Conservation (phyloP, 2,113 vertebrate genomes). For the Pterocles burchelli region DNA sequence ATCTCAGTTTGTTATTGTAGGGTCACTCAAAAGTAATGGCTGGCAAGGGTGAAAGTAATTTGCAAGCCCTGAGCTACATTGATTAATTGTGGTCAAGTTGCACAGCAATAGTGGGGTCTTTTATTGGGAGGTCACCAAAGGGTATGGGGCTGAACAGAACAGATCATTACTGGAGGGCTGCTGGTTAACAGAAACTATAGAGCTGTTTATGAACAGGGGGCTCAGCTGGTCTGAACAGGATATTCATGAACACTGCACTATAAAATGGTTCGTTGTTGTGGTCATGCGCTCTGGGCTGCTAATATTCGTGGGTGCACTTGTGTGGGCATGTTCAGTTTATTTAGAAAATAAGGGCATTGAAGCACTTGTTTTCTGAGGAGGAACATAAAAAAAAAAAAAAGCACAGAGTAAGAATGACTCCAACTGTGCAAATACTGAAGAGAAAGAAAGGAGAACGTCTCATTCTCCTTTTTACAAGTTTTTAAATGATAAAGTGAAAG, state of each 20-base stretch:
- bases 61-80: conserved; percentile 21
- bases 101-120: conserved; percentile 30
- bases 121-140: conserved; percentile 58
- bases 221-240: conserved; percentile 52
- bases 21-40: conserved; percentile 13
- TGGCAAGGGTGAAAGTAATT: conserved; percentile 48
- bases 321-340: conserved; percentile 68
- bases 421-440: conserved; percentile 56
- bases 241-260: conserved; percentile 42
- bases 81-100: conserved; percentile 57
- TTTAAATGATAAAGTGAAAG: conserved; percentile 45
- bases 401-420: conserved; percentile 21
- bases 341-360: conserved; percentile 70
- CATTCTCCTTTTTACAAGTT: conserved; percentile 13
- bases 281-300: conserved; percentile 57
- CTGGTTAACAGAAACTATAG: conserved; percentile 53
- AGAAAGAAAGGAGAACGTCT: conserved; percentile 35
- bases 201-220: conserved; percentile 57
- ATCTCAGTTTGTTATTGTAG: conserved; percentile 31
- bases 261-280: conserved; percentile 53
- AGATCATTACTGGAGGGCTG: conserved; percentile 40
- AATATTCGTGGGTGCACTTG: conserved; percentile 55
- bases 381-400: not conserved
- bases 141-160: conserved; percentile 32
- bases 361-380: conserved; percentile 54